These are phyloP conservation scores for Centroberyx gerrardi DNA, from an alignment of 2,797 vertebrate genomes.

Conservation along the genomic window DNA sequence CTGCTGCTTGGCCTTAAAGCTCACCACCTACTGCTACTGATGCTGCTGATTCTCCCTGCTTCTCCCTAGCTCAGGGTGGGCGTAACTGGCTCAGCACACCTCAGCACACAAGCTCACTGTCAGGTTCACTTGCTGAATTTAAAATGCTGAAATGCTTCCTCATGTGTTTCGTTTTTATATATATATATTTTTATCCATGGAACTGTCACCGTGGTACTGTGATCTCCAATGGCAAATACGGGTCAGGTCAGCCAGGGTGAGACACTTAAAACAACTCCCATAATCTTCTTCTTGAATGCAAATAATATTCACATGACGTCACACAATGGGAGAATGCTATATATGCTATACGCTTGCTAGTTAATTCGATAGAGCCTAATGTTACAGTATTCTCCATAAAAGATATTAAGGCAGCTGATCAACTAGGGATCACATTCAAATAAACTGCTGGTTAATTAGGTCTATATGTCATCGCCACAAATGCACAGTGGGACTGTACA, in stretches of 20 bases:
- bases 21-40: conserved; percentile 45
- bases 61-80: conserved; percentile 56
- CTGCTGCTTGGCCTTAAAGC: conserved; percentile 41
- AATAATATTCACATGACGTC: no score
- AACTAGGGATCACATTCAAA: no score
- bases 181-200: conserved; percentile 15
- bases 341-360: no score
- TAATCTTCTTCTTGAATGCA: no score
- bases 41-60: conserved; percentile 55
- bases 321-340: no score
- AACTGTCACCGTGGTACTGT: conserved; percentile 14
- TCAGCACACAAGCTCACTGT: conserved; percentile 48
- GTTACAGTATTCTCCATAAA: no score
- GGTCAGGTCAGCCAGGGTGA: neutral
- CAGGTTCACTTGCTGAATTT: conserved; percentile 61
- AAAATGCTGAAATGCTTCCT: conserved; percentile 44
- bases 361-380: no score
- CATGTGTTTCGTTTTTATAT: conserved; percentile 38
- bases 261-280: neutral
- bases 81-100: conserved; percentile 65
- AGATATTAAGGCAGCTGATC: no score
- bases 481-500: no score
- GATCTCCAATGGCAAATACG: neutral
- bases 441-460: no score
- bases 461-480: no score